Evolutionary conservation across 1,140 invertebrate genomes (phyloP), one percentile per base, ranked within the genome.

Genomic region (Bicyclus anynana): DNA sequence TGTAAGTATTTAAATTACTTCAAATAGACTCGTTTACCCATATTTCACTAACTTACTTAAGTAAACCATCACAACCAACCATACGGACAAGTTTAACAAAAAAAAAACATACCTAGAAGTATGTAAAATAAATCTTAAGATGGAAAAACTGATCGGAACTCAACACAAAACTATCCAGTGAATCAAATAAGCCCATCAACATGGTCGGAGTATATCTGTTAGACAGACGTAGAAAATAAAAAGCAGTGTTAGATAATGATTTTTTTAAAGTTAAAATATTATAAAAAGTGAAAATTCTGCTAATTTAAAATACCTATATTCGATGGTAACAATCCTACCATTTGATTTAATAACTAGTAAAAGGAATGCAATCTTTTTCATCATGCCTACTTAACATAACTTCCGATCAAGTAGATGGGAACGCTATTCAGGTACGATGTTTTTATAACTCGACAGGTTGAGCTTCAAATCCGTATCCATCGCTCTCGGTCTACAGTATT

Each of bases 51-150:
- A 84, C 80, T 87, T 84, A 87, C 81, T 86, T 87, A 87, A 86
- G 84, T 87, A 87, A 86, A 86, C 77, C 84, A 84, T 87, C 84
- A 87, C 84, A 87, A 87, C 84, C 84, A 86, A 86, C 82, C 83
- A 80, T 85, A 80, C 83, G 81, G 84, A 86, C 84, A 80, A 77
- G 72, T 80, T 82, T 62, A 84, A 80, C 76, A 77, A n/a, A n/a
- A n/a, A n/a, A 80, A 81, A 85, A 70, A 77, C 18, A 44, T 65
- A 69, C 72, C 53, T 69, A 74, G 53, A 61, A 69, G 62, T 71
- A 70, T 69, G 40, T 52, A 73, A 79, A 84, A 70, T 73, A 75
- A 81, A 72, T 53, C 57, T 61, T 72, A 69, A 74, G 77, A 76
- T 65, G 54, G 10, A 77, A 69, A 76, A 66, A 53, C 60, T 73